Evolutionary conservation across 2,797 vertebrate genomes (phyloP).

Genomic region (Coregonus ussuriensis): DNA sequence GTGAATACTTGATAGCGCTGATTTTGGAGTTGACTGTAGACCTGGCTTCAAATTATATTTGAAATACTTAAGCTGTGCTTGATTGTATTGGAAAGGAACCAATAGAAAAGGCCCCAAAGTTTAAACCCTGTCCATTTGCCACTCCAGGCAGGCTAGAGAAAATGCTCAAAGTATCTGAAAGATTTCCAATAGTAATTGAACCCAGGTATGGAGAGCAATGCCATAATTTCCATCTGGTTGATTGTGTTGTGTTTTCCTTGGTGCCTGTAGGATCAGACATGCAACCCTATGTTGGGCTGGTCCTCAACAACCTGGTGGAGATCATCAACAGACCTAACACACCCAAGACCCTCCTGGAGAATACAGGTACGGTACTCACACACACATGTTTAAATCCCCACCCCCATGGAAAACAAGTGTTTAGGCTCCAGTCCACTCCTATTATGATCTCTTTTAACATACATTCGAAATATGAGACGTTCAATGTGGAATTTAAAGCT

Average conservation of each 20-base stretch:
- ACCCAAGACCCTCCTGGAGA: slow-evolving; percentile 92
- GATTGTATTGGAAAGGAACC: too few species aligned
- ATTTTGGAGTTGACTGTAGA: too few species aligned
- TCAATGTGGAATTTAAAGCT: neutral
- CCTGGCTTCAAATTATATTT: too few species aligned
- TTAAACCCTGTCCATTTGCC: too few species aligned
- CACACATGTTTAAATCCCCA: too few species aligned
- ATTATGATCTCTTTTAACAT: neutral
- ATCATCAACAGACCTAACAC: slow-evolving; percentile 96
- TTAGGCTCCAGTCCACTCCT: neutral
- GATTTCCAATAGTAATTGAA: too few species aligned
- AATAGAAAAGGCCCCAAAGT: too few species aligned
- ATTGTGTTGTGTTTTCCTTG: neutral
- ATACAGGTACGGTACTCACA: slow-evolving; percentile 80
- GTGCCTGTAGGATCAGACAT: slow-evolving; percentile 85
- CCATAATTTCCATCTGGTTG: neutral
- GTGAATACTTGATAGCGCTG: neutral
- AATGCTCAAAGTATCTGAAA: too few species aligned
- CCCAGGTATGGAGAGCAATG: too few species aligned
- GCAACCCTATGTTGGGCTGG: slow-evolving; percentile 92
- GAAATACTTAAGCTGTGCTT: too few species aligned
- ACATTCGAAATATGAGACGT: neutral
- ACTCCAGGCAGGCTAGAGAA: too few species aligned
- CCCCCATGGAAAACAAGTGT: too few species aligned
- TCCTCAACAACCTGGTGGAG: slow-evolving; percentile 89